Conservation (phyloP, 2,113 vertebrate species). For the Garra rufa region DNA sequence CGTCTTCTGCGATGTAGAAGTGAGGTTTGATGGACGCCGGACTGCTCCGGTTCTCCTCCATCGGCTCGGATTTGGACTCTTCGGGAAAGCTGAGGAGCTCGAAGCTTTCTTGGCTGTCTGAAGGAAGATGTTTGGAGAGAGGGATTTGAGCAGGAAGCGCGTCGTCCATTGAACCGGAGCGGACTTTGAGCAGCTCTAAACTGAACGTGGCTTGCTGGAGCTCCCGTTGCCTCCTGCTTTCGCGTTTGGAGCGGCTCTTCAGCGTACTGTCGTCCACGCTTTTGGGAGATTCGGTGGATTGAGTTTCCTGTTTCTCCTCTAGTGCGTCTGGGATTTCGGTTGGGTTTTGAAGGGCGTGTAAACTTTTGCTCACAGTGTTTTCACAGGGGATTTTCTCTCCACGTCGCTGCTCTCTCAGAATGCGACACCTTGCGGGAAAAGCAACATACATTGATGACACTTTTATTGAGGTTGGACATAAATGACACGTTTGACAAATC, state of each 20-base stretch:
- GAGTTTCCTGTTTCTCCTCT: constrained; percentile 19
- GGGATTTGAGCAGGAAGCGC: not conserved
- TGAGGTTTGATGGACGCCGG: constrained; percentile 78
- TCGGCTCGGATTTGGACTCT: constrained; percentile 42
- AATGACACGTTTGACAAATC: not conserved
- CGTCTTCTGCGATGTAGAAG: constrained; percentile 87
- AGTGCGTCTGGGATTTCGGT: not conserved
- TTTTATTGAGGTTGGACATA: not conserved
- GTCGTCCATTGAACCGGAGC: constrained; percentile 71
- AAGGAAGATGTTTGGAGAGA: constrained; percentile 59
- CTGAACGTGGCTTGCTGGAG: constrained; percentile 96
- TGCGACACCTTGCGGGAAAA: constrained; percentile 24
- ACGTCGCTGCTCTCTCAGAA: constrained; percentile 1
- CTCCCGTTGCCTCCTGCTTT: constrained; percentile 93
- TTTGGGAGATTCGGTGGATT: constrained; percentile 56
- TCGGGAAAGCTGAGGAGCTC: constrained; percentile 81
- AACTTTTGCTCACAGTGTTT: not conserved
- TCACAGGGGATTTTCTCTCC: not conserved
- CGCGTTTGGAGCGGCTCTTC: constrained; percentile 93
- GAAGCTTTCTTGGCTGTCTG: constrained; percentile 89
- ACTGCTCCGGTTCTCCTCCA: constrained; percentile 37
- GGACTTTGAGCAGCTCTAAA: constrained; percentile 92
- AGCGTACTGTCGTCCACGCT: constrained; percentile 80
- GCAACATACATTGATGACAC: not conserved
- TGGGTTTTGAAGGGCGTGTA: not conserved